Conservation (phyloP, 2,113 vertebrate species). For the Forbesichthys papilliferus region DNA sequence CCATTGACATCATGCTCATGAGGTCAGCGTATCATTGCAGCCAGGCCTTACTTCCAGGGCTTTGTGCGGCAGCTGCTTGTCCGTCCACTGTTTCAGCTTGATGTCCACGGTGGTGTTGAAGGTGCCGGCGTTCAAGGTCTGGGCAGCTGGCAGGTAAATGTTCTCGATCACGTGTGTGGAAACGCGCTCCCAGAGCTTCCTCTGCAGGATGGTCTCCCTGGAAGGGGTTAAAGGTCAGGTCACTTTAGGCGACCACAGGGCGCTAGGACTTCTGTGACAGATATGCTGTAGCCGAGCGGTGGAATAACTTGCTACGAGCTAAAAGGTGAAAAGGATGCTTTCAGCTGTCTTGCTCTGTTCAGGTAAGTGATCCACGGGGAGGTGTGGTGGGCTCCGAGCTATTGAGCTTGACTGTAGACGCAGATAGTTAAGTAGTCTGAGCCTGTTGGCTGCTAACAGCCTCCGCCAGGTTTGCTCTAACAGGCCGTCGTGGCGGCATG, state of each 20-base stretch:
- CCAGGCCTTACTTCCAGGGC: slow-evolving; percentile 86
- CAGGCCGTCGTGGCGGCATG: slow-evolving; percentile 13
- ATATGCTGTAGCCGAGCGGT: background rate
- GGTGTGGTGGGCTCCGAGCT: background rate
- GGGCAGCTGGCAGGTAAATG: slow-evolving; percentile 97
- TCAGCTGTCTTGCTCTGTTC: slow-evolving; percentile 3
- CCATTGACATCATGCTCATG: background rate
- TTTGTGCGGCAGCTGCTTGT: slow-evolving; percentile 97
- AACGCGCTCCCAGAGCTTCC: slow-evolving; percentile 94
- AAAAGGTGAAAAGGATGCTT: slow-evolving; percentile 17
- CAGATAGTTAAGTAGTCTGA: background rate
- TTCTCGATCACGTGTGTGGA: slow-evolving; percentile 99
- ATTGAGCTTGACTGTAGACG: slow-evolving; percentile 25
- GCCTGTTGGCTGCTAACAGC: slow-evolving; percentile 45
- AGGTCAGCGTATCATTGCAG: background rate
- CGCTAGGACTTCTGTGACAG: background rate
- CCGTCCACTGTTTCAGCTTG: slow-evolving; percentile 98
- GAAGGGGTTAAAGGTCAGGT: slow-evolving; percentile 17
- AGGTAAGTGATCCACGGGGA: background rate
- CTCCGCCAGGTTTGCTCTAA: slow-evolving; percentile 17
- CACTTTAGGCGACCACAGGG: background rate
- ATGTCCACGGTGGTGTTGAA: slow-evolving; percentile 99
- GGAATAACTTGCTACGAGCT: background rate
- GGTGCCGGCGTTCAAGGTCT: slow-evolving; percentile 93
- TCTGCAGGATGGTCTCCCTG: slow-evolving; percentile 97